Conservation (phyloP, 2,797 vertebrate species). For the Phataginus tetradactyla region DNA sequence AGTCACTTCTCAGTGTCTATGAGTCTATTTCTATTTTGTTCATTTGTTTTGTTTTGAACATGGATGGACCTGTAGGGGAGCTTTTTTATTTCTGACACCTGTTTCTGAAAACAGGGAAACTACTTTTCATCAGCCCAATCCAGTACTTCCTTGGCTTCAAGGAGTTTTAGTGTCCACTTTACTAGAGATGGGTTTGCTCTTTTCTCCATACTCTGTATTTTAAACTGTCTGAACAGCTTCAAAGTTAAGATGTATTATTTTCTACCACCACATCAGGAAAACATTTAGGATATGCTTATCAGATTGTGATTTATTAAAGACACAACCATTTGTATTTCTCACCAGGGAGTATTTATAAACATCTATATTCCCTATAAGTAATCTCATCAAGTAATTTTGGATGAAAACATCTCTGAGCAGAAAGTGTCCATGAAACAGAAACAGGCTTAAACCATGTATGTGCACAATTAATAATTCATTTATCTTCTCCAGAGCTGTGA, state of each 20-base stretch:
- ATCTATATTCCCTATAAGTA: background rate
- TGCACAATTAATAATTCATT: background rate
- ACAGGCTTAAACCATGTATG: background rate
- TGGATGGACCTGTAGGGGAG: background rate
- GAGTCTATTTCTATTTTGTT: too few relatives aligned
- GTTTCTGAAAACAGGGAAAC: background rate
- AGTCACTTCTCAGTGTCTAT: too few relatives aligned
- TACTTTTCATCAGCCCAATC: background rate
- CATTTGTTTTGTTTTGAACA: too few relatives aligned
- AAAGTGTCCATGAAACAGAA: conserved; percentile 8
- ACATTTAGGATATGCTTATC: conserved; percentile 24
- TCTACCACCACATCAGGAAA: background rate
- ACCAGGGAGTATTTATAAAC: background rate
- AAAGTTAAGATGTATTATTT: conserved; percentile 57
- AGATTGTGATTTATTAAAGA: conserved; percentile 64
- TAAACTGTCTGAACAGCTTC: conserved; percentile 26
- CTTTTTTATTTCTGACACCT: background rate
- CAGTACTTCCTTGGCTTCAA: background rate
- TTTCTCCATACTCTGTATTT: background rate
- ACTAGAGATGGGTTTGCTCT: background rate
- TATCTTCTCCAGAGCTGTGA: background rate
- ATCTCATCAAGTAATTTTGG: conserved; percentile 45
- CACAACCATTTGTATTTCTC: conserved; percentile 44
- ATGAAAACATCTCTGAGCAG: conserved; percentile 23
- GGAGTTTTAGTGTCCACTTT: background rate